Base-by-base conservation (phyloP, 2,888 invertebrate genomes). In the Emmelina monodactyla region DNA sequence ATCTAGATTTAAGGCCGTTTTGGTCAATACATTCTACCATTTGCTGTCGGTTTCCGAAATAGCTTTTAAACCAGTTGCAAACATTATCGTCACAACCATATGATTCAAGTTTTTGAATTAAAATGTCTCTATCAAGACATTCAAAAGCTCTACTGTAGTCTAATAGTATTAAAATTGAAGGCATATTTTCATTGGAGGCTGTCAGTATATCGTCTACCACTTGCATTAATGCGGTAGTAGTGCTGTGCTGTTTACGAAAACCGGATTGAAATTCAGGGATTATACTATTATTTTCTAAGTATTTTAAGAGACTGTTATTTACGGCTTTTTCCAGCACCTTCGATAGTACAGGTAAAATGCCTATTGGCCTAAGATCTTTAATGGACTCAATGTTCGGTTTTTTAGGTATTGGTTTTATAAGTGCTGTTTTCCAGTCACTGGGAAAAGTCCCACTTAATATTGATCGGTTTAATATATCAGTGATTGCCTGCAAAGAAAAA, bases 61-160 rank as follows among this genome's bases (percentile, higher is more conserved):
- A 43, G 2, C 35, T 32, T 7, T 12, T 19, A 28, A 44, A 44
- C 44, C 44, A 44, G 3, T 15, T 5, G 12, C 32, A 35, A 14
- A 29, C 13, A 10, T 34, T 19, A 6, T 30, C 28, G 2, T 34
- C 33, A 11, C 41, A 28, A 6, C 37, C 44, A 32, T 39, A 39
- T 6, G 29, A 25, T 13, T 19, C 2, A 15, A 43, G 14, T 13
- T 38, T 39, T 7, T 31, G 14, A 2, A 41, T 1, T 7, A 40
- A 25, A 2, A 39, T 15, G 2, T 39, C 31, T 3, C 25, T 14
- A 22, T 37, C 37, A 6, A 40, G 14, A 25, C 36, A 37, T 15
- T 40, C 38, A 30, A 40, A 40, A 14, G 40, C 40, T 15, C 38
- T 31, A 5, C 37, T 37, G 22, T 33, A 42, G n/a, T n/a, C n/a